Base-by-base conservation (phyloP, 2,888 invertebrate species). In the Nymphalis urticae region DNA sequence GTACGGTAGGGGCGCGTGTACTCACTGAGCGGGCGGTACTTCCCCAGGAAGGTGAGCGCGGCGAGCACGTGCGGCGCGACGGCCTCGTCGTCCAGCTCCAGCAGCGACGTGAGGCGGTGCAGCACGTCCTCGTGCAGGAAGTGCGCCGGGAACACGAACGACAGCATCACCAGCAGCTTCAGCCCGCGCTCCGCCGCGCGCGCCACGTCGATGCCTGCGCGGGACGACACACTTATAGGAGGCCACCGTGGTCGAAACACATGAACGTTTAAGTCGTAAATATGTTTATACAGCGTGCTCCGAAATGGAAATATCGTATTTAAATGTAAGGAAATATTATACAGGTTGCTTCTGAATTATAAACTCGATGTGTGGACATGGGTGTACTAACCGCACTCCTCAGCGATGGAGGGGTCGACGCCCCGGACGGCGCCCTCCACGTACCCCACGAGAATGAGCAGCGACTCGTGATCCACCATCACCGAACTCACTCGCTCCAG, bases 401-500 rank as follows among this genome's bases (percentile, higher is more conserved):
- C 88, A 1, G 92, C 90, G 50, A 90, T 89, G 16, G 85, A 81
- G 0, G 80, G 80, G 53, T 92, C 92, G 0, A 86, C 86, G 5
- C 89, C 89, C 50, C 84, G 94, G 66, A 97, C 94, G 69, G 97
- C 96, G 74, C 96, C 96, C 81, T 97, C 96, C 17, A 89, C 92
- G 73, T 92, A 94, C 66, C 92, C 88, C 16, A 95, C 94, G 27
- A 96, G 89, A 80, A 97, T 95, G 73, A 96, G 94, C 77, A 98
- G 94, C 0, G 98, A 96, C 73, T 96, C 96, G 79, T 96, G 96
- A 85, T 99, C 99, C 16, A 99, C 97, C 97, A 99, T 97, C 7
- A 99, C 98, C 0, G 98, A 98, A 73, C 98, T 98, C 17, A 98
- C 97, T 69, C 99, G 94, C 87, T 99, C 99, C 68, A 99, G 90